Evolutionary conservation across 1,140 invertebrate species (phyloP), one percentile per base, ranked within the genome.

Genomic region (Eciton burchellii): DNA sequence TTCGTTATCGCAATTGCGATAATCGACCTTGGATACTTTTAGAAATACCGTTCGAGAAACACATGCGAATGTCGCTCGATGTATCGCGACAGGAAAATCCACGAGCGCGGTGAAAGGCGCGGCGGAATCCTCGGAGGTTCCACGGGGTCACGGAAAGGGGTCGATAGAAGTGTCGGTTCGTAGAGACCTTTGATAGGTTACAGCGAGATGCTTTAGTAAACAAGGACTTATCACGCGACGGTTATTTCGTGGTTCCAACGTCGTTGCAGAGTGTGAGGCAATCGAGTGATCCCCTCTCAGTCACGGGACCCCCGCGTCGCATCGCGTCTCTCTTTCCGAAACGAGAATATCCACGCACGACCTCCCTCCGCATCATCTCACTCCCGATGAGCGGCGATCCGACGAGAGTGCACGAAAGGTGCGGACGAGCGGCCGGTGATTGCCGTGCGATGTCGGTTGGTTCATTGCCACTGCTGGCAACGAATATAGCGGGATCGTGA

Each of bases 401-500:
- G 11, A 5, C 4, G 52, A 45, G 41, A 76, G 65, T n/a, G 63
- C 43, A 56, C 66, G 52, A 73, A 81, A 84, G 60, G 72, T 85
- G 79, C 54, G 71, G 43, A 82, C 45, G 43, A 29, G 52, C 54
- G 66, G 57, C 70, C 26, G 71, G 49, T 85, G 63, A 85, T 85
- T 71, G 77, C 77, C 43, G 59, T 52, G 29, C 70, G 63, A 74
- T 73, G 82, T 45, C 41, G 70, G 68, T 57, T 79, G 83, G 72
- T 85, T 87, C 84, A 85, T 85, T 85, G 84, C 85, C 84, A 87
- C 85, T 85, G 84, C 24, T 84, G 63, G 77, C 59, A 86, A 81
- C 85, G 57, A 86, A 86, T 86, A 86, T 86, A 86, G 85, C 83
- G 71, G 63, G 83, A 85, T 85, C 49, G 70, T 86, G 85, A 86